Percentiles rank a stretch among this genome's conserved stretches.
Conservation (phyloP, 2,113 vertebrate species). For the Muntiacus reevesi region DNA sequence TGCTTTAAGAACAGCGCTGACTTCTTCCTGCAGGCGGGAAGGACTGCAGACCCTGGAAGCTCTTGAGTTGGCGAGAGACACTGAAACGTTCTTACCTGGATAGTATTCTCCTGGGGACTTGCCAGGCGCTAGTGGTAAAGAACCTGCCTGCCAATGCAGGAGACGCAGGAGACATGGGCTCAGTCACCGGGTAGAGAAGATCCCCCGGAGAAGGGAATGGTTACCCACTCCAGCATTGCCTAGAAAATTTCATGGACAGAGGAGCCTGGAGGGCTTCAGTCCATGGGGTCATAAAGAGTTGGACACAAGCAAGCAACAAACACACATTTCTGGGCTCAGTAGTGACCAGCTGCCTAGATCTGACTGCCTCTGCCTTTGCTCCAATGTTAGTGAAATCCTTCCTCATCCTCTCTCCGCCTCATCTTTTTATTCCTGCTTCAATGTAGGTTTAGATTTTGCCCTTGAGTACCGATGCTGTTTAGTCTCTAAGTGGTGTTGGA, state of each 20-base stretch:
- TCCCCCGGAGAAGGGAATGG: not conserved
- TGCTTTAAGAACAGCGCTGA: not conserved
- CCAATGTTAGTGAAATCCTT: not conserved
- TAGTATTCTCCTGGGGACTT: not conserved
- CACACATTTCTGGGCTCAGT: not conserved
- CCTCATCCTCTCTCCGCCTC: not conserved
- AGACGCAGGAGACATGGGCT: accelerated
- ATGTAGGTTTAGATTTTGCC: not conserved
- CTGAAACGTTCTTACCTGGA: not conserved
- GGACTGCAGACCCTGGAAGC: not conserved
- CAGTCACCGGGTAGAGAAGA: not conserved
- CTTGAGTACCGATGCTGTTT: not conserved
- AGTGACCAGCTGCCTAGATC: not conserved
- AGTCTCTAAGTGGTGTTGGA: not conserved
- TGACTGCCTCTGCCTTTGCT: not conserved
- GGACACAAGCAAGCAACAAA: not conserved
- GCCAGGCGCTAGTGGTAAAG: not conserved
- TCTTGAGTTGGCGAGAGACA: not conserved
- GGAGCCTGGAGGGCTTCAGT: not conserved
- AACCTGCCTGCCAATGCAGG: not conserved
- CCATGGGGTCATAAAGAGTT: not conserved
- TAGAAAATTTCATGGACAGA: not conserved
- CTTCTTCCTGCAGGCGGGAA: no score
- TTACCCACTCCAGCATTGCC: not conserved
- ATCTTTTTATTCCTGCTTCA: not conserved